phyloP scores from a whole-genome alignment of 2,113 vertebrate genomes.

The Synchiropus splendidus region DNA sequence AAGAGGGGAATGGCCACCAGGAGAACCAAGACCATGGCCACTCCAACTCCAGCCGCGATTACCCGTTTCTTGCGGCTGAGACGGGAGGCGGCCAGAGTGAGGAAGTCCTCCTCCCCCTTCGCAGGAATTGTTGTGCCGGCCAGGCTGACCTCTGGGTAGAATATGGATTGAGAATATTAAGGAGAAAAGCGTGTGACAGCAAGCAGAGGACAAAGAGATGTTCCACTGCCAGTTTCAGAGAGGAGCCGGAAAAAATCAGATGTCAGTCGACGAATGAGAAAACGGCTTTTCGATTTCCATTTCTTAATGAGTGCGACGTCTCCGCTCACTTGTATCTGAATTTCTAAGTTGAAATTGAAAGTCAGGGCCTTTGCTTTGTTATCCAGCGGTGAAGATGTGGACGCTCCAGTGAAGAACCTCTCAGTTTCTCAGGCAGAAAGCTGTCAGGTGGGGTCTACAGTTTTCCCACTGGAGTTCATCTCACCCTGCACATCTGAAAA shows the following conservation, averaged over 20 bases:
- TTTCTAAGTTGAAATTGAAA: neutral
- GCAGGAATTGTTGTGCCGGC: constrained; percentile 79
- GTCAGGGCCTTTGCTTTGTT: constrained; percentile 1
- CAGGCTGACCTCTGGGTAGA: constrained; percentile 54
- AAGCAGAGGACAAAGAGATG: neutral
- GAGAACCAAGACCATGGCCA: constrained; percentile 92
- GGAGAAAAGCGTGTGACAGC: constrained; percentile 2
- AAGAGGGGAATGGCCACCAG: constrained; percentile 91
- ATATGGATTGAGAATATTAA: constrained; percentile 11
- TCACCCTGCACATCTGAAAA: constrained; percentile 52
- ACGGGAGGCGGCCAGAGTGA: constrained; percentile 88
- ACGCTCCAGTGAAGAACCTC: constrained; percentile 32
- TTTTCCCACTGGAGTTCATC: constrained; percentile 64
- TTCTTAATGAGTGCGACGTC: too few relatives aligned
- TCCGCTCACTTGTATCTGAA: neutral
- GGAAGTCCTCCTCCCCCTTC: constrained; percentile 89
- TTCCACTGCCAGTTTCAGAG: constrained; percentile 7
- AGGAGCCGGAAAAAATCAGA: constrained; percentile 16
- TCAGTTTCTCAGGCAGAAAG: constrained; percentile 41
- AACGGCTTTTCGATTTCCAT: constrained; percentile 29
- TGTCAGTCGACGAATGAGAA: constrained; percentile 6
- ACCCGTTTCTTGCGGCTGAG: constrained; percentile 87
- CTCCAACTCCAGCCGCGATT: constrained; percentile 85
- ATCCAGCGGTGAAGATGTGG: constrained; percentile 14
- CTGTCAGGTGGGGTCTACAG: constrained; percentile 67